Conservation (phyloP, 2,888 invertebrate genomes). For the Nomada lathburiana region DNA sequence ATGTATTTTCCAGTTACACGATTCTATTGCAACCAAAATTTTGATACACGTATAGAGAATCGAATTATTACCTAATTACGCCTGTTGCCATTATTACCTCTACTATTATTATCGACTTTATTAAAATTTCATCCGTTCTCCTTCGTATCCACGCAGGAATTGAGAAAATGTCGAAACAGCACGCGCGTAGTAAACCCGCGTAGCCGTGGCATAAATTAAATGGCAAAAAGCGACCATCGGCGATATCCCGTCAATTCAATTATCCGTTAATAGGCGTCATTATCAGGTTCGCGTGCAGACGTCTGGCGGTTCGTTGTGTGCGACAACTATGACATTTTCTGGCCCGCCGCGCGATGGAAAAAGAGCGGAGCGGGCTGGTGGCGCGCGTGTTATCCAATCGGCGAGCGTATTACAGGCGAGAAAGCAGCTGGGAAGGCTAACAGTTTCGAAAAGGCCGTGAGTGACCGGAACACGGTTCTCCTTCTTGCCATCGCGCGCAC, state of each 20-base stretch:
- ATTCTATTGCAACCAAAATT: too few relatives aligned
- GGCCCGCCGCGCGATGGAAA: conserved; percentile 14
- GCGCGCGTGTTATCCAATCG: conserved; percentile 51
- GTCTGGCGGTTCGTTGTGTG: conserved; percentile 3
- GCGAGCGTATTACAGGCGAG: conserved; percentile 50
- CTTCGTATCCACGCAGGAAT: too few relatives aligned
- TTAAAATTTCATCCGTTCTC: too few relatives aligned
- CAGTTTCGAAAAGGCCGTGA: conserved; percentile 73
- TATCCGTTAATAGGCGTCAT: conserved; percentile 28
- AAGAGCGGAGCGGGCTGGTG: conserved; percentile 16
- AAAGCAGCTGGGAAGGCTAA: conserved; percentile 72
- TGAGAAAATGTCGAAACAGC: too few relatives aligned
- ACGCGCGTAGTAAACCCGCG: too few relatives aligned
- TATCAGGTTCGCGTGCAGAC: conserved; percentile 8
- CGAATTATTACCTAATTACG: too few relatives aligned
- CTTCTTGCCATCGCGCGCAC: conserved; percentile 51
- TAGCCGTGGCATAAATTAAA: neutral
- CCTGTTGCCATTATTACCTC: too few relatives aligned
- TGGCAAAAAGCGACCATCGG: neutral
- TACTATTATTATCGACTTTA: too few relatives aligned
- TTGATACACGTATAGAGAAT: too few relatives aligned
- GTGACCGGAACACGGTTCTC: conserved; percentile 76
- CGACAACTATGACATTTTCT: conserved; percentile 57
- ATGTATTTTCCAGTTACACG: too few relatives aligned
- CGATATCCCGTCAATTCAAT: conserved; percentile 13